Conservation (phyloP, 2,113 vertebrate species). For the Indicator maculatus region DNA sequence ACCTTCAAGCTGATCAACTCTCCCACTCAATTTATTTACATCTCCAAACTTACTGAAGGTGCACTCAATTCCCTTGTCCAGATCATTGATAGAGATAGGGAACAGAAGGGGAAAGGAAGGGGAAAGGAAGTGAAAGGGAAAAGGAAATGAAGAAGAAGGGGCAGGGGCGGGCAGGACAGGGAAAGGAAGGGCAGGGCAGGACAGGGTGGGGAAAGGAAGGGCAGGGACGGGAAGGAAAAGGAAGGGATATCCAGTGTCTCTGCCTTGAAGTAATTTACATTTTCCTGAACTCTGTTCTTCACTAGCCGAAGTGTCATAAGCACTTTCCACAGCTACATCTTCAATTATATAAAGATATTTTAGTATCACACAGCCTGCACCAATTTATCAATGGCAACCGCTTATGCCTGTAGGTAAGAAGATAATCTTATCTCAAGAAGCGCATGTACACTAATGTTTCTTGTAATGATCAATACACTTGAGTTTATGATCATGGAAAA, state of each 20-base stretch:
- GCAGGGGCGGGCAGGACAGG: not conserved
- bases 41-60: too few relatives aligned
- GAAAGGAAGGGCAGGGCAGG: not conserved
- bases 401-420: not conserved
- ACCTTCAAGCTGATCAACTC: too few relatives aligned
- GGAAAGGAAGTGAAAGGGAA: too few relatives aligned
- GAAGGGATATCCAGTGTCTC: not conserved
- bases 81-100: too few relatives aligned
- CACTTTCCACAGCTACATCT: not conserved
- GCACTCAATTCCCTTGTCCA: too few relatives aligned
- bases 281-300: not conserved
- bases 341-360: not conserved
- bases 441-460: not conserved
- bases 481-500: not conserved
- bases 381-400: not conserved
- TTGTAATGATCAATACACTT: not conserved
- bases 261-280: not conserved
- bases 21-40: too few relatives aligned
- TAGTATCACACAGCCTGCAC: not conserved
- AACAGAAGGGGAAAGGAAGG: too few relatives aligned
- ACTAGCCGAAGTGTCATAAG: not conserved
- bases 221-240: not conserved
- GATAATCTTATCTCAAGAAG: not conserved
- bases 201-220: not conserved
- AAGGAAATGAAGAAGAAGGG: too few relatives aligned